Evolutionary conservation across 2,888 invertebrate genomes (phyloP).

Genomic region (Platerodrilus igneus): DNA sequence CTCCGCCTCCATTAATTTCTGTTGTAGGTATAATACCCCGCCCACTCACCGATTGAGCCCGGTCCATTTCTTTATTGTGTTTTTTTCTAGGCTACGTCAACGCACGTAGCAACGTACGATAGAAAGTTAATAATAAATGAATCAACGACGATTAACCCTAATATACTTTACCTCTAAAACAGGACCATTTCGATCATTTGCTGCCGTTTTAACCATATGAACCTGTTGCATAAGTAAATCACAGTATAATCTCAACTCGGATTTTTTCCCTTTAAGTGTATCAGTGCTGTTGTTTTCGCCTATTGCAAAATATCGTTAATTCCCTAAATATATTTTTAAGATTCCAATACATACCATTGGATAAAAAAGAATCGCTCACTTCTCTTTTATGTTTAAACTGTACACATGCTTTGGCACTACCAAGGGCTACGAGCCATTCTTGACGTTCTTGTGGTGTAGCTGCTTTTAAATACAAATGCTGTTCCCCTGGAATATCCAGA

Average conservation of each 20-base stretch:
- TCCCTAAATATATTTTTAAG: neutral
- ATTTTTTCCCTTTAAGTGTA: constrained; percentile 66
- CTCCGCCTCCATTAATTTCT: no score
- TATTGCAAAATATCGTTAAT: constrained; percentile 1
- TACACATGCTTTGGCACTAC: constrained; percentile 65
- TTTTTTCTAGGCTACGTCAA: no score
- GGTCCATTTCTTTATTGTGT: no score
- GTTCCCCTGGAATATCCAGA: constrained; percentile 72
- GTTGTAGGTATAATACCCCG: no score
- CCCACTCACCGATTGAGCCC: no score
- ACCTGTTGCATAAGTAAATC: constrained; percentile 82
- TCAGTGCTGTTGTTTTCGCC: constrained; percentile 49
- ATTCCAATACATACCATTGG: constrained; percentile 9
- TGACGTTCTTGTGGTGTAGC: constrained; percentile 73
- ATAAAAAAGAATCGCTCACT: constrained; percentile 31
- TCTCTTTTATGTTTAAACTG: constrained; percentile 39
- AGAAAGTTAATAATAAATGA: no score
- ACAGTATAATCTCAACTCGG: constrained; percentile 73
- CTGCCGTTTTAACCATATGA: constrained; percentile 66
- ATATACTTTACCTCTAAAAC: constrained; percentile 53
- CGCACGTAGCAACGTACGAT: no score
- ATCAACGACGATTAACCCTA: no score
- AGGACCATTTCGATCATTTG: constrained; percentile 54
- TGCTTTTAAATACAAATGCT: constrained; percentile 74
- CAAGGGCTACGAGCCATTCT: constrained; percentile 76